These are phyloP conservation scores for Molossus molossus DNA, from an alignment of 2,797 vertebrate species.

Conservation along the genomic window DNA sequence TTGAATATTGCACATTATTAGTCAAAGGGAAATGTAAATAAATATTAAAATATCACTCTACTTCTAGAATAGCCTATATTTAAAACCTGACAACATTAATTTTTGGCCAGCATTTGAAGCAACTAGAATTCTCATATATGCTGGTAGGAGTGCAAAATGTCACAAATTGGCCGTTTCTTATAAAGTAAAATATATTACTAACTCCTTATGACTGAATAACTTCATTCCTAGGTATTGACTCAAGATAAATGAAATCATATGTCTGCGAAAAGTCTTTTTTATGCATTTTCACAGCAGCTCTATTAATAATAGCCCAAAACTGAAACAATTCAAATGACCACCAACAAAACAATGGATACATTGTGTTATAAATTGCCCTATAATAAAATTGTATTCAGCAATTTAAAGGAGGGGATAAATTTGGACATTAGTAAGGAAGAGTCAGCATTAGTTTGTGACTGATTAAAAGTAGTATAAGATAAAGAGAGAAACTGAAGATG, in stretches of 20 bases:
- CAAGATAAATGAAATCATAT: not conserved
- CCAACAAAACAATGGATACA: not conserved
- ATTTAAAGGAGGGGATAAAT: not conserved
- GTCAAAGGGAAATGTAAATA: not conserved
- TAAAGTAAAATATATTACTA: not conserved
- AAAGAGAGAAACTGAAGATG: not conserved
- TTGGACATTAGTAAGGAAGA: not conserved
- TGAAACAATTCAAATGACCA: not conserved
- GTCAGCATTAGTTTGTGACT: not conserved
- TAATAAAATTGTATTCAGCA: not conserved
- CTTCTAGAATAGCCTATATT: slow-evolving; percentile 33
- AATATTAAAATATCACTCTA: not conserved
- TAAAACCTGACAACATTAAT: not conserved
- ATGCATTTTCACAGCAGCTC: not conserved
- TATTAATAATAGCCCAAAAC: not conserved
- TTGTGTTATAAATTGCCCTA: not conserved
- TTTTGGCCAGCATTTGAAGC: not conserved
- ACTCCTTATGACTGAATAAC: not conserved
- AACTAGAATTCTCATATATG: not conserved
- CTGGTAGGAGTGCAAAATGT: not conserved
- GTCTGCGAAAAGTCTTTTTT: not conserved
- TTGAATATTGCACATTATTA: not conserved
- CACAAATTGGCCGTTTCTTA: slow-evolving; percentile 1
- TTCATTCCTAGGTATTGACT: not conserved
- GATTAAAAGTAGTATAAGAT: not conserved